Base-by-base conservation (phyloP, 2,888 invertebrate species). In the Acleris holmiana region DNA sequence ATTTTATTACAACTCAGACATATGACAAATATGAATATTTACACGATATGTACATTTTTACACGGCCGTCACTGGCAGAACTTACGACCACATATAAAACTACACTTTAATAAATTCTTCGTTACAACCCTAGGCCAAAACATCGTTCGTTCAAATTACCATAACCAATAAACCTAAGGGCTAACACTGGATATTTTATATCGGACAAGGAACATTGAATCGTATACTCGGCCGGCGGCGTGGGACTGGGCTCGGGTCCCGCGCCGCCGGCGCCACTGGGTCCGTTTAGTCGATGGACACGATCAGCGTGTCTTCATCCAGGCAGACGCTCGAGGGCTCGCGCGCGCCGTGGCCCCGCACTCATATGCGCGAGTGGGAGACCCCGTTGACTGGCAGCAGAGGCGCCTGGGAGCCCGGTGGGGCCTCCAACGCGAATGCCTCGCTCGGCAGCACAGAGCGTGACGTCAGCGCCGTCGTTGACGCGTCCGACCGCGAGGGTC, bases 31-130 rank as follows among this genome's bases (percentile, higher is more conserved):
- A 82, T 76, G 78, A 85, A 82, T 91, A 90, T 91, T 88, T 90
- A 91, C 91, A 91, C 83, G 91, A 91, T 91, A 91, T 91, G 91
- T 91, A 91, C 91, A 91, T 82, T 81, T 86, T 84, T 89, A 90
- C 88, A 89, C 69, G 70, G 74, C 76, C 75, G 70, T 71, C 68
- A 75, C 75, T 71, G 85, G 83, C 85, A 76, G 78, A 83, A 77
- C 77, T 85, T 80, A 80, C 75, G 79, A 82, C 77, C 86, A 88
- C 86, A 86, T 86, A 86, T 75, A 85, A 82, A 83, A 84, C 71
- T 87, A 88, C 78, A 85, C 71, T 78, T 84, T 89, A 91, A 80
- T 91, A 91, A 91, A 91, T 91, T 91, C 91, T 84, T 90, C 77
- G 82, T 86, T 84, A 87, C 84, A 88, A 86, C 84, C 86, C 85